Conservation (phyloP, 2,113 vertebrate species). For the Eonycteris spelaea region DNA sequence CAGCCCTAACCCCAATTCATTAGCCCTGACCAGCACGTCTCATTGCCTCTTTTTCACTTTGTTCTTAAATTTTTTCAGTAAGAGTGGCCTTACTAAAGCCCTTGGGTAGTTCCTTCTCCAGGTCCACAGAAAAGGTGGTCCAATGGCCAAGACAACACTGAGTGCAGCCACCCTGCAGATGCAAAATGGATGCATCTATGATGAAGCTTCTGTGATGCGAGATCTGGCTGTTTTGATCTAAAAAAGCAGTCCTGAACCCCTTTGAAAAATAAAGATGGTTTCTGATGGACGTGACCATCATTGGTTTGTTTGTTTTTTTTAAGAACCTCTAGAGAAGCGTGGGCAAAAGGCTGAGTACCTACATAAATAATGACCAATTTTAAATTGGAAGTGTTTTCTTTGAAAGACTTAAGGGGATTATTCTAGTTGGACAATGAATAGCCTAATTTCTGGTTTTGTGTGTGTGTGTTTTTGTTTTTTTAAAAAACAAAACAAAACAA, state of each 20-base stretch:
- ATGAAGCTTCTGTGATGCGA: neutral
- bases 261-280: slow-evolving; percentile 54
- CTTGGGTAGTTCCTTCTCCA: neutral
- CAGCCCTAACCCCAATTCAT: neutral
- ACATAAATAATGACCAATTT: slow-evolving; percentile 42
- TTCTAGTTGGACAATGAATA: slow-evolving; percentile 50
- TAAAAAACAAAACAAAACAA: neutral
- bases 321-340: neutral
- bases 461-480: too few species aligned
- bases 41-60: neutral
- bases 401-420: slow-evolving; percentile 52
- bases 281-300: slow-evolving; percentile 48
- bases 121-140: neutral
- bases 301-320: too few species aligned
- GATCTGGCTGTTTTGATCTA: slow-evolving; percentile 4
- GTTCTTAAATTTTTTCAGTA: neutral
- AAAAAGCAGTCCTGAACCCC: neutral
- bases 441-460: slow-evolving; percentile 37
- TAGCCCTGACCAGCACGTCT: neutral
- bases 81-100: neutral
- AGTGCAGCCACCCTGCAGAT: neutral
- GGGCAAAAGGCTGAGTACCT: neutral
- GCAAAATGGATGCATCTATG: neutral
- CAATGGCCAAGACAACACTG: neutral
- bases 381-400: slow-evolving; percentile 64